Percentiles rank a stretch among this genome's conserved stretches.
Evolutionary conservation across 2,797 vertebrate genomes (phyloP).

Genomic region (Alosa sapidissima): DNA sequence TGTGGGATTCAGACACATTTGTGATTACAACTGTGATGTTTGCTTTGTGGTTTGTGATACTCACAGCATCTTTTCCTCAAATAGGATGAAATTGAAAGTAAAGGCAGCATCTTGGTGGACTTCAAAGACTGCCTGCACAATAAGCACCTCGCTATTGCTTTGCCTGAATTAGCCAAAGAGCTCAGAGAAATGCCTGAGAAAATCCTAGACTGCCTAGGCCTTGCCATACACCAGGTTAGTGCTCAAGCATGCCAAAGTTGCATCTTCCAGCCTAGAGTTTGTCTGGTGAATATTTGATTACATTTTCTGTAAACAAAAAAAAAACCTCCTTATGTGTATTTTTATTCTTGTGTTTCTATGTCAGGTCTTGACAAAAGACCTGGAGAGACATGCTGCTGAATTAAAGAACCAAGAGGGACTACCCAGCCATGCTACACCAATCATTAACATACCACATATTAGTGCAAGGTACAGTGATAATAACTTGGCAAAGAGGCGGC

Average conservation of each 20-base stretch:
- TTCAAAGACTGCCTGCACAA: slow-evolving; percentile 83
- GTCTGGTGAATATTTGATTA: not conserved
- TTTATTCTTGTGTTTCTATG: slow-evolving; percentile 26
- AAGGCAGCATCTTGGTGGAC: slow-evolving; percentile 94
- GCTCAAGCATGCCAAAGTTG: not conserved
- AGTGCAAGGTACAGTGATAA: slow-evolving; percentile 79
- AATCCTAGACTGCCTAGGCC: slow-evolving; percentile 87
- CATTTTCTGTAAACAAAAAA: not conserved
- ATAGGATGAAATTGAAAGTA: slow-evolving; percentile 97
- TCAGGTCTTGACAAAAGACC: slow-evolving; percentile 90
- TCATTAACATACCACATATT: slow-evolving; percentile 90
- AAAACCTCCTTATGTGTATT: not conserved
- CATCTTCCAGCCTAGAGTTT: not conserved
- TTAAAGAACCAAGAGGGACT: slow-evolving; percentile 86
- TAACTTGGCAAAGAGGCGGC: not conserved
- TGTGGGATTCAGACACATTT: not conserved
- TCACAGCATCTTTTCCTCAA: not conserved
- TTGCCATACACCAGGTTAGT: slow-evolving; percentile 93
- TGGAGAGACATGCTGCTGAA: slow-evolving; percentile 88
- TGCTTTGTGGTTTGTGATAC: not conserved
- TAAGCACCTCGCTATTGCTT: slow-evolving; percentile 59
- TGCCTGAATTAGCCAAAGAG: slow-evolving; percentile 77
- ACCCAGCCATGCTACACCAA: slow-evolving; percentile 73
- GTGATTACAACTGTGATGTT: not conserved
- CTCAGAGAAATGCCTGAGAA: slow-evolving; percentile 88